Evolutionary conservation across 2,113 vertebrate genomes (phyloP).

Genomic region (Coracopsis vasa): DNA sequence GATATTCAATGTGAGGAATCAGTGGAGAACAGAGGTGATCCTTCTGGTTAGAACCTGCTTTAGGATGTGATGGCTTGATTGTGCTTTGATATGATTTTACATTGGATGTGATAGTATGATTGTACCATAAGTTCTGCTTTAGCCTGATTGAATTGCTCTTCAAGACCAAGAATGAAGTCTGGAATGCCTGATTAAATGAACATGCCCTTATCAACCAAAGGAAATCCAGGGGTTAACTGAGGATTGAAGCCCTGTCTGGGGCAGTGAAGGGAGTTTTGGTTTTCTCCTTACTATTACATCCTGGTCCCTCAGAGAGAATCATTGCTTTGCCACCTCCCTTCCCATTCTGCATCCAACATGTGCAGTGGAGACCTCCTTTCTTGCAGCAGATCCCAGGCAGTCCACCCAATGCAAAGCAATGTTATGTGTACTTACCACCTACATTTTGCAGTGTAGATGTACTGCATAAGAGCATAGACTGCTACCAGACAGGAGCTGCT

Average conservation of each 20-base stretch:
- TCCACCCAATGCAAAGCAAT: neutral
- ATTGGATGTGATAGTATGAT: neutral
- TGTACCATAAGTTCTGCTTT: neutral
- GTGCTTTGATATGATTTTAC: fast-evolving
- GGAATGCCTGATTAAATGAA: neutral
- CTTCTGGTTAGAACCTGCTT: neutral
- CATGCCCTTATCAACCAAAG: neutral
- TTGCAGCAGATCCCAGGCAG: neutral
- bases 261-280: neutral
- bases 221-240: neutral
- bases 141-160: neutral
- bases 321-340: neutral
- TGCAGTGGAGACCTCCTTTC: neutral
- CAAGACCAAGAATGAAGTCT: neutral
- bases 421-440: neutral
- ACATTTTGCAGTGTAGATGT: no score
- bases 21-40: neutral
- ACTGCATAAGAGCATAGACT: no score
- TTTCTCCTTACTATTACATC: neutral
- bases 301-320: neutral
- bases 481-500: neutral
- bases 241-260: fast-evolving
- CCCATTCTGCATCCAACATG: neutral
- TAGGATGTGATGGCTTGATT: neutral
- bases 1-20: neutral